Percentiles rank a stretch among this genome's conserved stretches.
Evolutionary conservation across 2,797 vertebrate species (phyloP).

Genomic region (Phoebastria nigripes): DNA sequence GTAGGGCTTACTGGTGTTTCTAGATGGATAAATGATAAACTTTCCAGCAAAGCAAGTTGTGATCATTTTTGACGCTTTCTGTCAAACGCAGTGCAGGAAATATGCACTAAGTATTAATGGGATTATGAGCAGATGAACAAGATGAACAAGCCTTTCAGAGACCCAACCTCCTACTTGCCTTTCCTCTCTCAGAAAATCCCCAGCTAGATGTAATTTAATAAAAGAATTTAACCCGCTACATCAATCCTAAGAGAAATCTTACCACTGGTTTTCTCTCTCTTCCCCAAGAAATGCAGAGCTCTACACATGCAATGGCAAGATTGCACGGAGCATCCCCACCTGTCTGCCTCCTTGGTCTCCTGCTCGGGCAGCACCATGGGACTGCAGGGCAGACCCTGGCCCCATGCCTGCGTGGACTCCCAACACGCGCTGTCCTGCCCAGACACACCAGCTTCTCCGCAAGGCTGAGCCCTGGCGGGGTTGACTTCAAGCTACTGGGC

Average conservation of each 20-base stretch:
- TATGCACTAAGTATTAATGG: conserved; percentile 34
- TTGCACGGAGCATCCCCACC: background rate
- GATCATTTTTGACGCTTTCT: conserved; percentile 14
- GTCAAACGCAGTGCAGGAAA: background rate
- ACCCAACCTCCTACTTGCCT: background rate
- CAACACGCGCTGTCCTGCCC: background rate
- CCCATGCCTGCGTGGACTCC: accelerated
- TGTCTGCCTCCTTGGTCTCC: background rate
- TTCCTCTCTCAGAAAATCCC: conserved; percentile 26
- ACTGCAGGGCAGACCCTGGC: background rate
- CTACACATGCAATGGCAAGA: background rate
- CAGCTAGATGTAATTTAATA: conserved; percentile 22
- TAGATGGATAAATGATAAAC: background rate
- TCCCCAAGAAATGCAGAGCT: background rate
- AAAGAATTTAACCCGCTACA: conserved; percentile 31
- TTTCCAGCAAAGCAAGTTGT: background rate
- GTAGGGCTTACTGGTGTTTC: background rate
- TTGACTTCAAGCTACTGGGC: background rate
- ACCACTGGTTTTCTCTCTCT: background rate
- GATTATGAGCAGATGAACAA: conserved; percentile 54
- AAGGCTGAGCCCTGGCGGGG: background rate
- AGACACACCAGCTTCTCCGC: background rate
- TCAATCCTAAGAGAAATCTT: background rate
- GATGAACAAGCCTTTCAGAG: background rate
- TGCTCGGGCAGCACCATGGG: background rate